Conservation (phyloP, 2,888 invertebrate genomes). For the Tolmerus cingulatus region DNA sequence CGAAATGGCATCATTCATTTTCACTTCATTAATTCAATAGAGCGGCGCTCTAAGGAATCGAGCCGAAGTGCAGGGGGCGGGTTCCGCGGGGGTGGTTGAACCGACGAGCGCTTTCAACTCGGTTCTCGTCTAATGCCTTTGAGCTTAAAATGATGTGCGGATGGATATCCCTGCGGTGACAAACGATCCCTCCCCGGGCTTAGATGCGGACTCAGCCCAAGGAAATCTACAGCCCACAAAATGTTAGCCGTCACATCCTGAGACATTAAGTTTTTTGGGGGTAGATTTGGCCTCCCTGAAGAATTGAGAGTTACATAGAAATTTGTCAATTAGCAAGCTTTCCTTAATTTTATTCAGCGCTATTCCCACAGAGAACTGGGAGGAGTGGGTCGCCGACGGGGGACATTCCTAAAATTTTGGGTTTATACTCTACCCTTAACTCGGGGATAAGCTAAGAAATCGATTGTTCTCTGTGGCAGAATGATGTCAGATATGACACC, state of each 20-base stretch:
- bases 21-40: conserved; percentile 38
- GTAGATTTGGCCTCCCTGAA: background rate
- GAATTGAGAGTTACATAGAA: conserved; percentile 22
- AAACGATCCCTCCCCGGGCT: conserved; percentile 1
- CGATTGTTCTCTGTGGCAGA: background rate
- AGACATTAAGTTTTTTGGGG: conserved; percentile 12
- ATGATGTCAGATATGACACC: background rate
- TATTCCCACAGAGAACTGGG: background rate
- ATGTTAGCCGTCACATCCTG: conserved; percentile 27
- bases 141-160: conserved; percentile 25
- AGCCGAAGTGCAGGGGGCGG: background rate
- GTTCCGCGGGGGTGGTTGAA: background rate
- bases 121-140: background rate
- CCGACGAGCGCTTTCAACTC: background rate
- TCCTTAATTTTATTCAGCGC: conserved; percentile 32
- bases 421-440: background rate
- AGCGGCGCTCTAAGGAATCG: background rate
- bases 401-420: background rate
- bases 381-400: background rate
- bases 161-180: conserved; percentile 22
- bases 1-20: conserved; percentile 33
- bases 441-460: background rate
- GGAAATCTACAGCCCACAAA: conserved; percentile 23
- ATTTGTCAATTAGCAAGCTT: conserved; percentile 40
- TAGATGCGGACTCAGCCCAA: background rate